Evolutionary conservation across 1,140 invertebrate species (phyloP), one percentile per base, ranked within the genome.

Genomic region (Cyclargus thomasi): DNA sequence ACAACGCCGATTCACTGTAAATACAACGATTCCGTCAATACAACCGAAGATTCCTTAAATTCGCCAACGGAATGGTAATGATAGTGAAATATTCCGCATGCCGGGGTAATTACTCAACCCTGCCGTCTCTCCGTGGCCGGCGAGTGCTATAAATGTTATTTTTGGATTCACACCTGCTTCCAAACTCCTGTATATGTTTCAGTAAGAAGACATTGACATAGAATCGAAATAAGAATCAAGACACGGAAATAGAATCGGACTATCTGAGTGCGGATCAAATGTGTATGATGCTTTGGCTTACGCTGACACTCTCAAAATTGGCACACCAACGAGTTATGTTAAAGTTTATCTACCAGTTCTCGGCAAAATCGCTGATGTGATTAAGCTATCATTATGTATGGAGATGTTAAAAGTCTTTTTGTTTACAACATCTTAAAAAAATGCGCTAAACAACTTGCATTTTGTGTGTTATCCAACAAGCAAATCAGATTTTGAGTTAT

Each of bases 121-220:
- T 62, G 7, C 16, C 62, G 67, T 53, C 62, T 63, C 62, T 23
- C 47, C 16, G 47, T 23, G 53, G 47, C 14, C 20, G 55, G 18
- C 55, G 55, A 59, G 55, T 59, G 55, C 55, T 59, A 10, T 59
- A 55, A 63, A 47, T 16, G 63, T 36, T 70, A 73, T 70, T 70
- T 70, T 64, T 66, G 62, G 47, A 64, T 63, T 70, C 68, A 36
- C 69, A 65, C 64, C 65, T 74, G 74, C 55, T 79, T 74, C 69
- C 64, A 73, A 47, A 70, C 74, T 65, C 63, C 67, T 71, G 68
- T 75, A 64, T 78, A 73, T 78, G 74, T 80, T 74, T 78, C 76
- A 73, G 74, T 71, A 70, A 36, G 39, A 59, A 80, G 78, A 80
- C 78, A 80, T 78, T 80, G 78, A 78, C n/a, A n/a, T n/a, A n/a